Conservation (phyloP, 1,140 invertebrate species). For the Drosophila ananassae region DNA sequence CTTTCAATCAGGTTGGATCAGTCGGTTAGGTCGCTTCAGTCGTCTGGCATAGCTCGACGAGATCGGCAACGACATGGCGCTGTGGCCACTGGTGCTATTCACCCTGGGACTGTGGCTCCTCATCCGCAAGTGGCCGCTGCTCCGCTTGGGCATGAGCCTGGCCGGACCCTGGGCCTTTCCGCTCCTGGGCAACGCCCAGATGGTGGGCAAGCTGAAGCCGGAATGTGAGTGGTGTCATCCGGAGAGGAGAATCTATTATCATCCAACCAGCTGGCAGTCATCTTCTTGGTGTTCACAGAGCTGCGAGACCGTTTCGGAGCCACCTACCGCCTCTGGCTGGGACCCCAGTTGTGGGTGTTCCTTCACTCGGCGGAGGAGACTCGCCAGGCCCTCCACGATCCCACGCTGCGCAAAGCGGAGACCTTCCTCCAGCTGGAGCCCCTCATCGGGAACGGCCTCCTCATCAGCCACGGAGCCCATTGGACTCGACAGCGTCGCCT, state of each 20-base stretch:
- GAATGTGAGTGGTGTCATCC: slow-evolving; percentile 60
- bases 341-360: slow-evolving; percentile 75
- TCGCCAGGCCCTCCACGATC: slow-evolving; percentile 65
- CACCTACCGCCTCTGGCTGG: slow-evolving; percentile 75
- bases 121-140: slow-evolving; percentile 33
- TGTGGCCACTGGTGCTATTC: slow-evolving; percentile 36
- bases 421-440: slow-evolving; percentile 67
- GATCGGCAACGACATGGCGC: slow-evolving; percentile 35
- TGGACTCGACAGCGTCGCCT: slow-evolving; percentile 70
- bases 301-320: slow-evolving; percentile 53
- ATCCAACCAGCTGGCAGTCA: slow-evolving; percentile 33
- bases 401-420: slow-evolving; percentile 55
- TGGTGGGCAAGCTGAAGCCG: slow-evolving; percentile 72
- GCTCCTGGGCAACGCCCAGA: slow-evolving; percentile 73
- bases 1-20: slow-evolving; percentile 23
- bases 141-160: slow-evolving; percentile 48
- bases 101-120: slow-evolving; percentile 24
- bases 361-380: slow-evolving; percentile 72
- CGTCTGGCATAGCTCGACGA: neutral
- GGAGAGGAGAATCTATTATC: neutral
- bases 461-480: slow-evolving; percentile 67
- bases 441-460: slow-evolving; percentile 70
- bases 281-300: slow-evolving; percentile 66
- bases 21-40: neutral
- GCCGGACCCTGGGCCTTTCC: slow-evolving; percentile 75